phyloP scores from a whole-genome alignment of 2,888 invertebrate genomes.

The Molanna angustata region DNA sequence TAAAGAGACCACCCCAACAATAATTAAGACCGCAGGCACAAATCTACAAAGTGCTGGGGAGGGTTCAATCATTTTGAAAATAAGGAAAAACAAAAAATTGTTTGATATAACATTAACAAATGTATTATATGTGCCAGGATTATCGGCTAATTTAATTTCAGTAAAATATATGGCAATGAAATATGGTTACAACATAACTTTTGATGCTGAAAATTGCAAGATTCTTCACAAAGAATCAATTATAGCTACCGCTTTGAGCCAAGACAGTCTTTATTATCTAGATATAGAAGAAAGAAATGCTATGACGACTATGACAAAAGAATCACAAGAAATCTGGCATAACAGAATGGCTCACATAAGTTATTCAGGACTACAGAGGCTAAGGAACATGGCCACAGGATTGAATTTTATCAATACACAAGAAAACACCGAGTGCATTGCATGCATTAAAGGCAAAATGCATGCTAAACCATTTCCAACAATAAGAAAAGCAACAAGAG shows the following conservation, averaged over 20 bases:
- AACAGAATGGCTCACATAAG: conserved; percentile 2
- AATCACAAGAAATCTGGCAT: neutral
- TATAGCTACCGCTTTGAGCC: neutral
- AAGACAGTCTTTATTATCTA: neutral
- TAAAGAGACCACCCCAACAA: neutral
- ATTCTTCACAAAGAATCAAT: neutral
- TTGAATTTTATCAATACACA: neutral
- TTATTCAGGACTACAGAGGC: neutral
- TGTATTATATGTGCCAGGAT: neutral
- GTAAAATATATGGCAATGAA: neutral
- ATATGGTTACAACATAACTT: neutral
- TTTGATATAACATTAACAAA: neutral
- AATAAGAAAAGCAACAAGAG: neutral
- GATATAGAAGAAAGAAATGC: neutral
- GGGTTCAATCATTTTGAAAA: neutral
- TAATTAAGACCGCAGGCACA: neutral
- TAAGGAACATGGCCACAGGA: neutral
- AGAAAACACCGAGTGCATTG: no score
- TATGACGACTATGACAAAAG: neutral
- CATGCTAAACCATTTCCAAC: neutral
- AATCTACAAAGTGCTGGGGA: conserved; percentile 1
- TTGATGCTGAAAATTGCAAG: neutral
- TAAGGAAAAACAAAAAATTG: neutral
- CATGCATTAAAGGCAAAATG: conserved; percentile 3
- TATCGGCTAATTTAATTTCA: conserved; percentile 1